Evolutionary conservation across 2,113 vertebrate species (phyloP).

Genomic region (Macrotus californicus): DNA sequence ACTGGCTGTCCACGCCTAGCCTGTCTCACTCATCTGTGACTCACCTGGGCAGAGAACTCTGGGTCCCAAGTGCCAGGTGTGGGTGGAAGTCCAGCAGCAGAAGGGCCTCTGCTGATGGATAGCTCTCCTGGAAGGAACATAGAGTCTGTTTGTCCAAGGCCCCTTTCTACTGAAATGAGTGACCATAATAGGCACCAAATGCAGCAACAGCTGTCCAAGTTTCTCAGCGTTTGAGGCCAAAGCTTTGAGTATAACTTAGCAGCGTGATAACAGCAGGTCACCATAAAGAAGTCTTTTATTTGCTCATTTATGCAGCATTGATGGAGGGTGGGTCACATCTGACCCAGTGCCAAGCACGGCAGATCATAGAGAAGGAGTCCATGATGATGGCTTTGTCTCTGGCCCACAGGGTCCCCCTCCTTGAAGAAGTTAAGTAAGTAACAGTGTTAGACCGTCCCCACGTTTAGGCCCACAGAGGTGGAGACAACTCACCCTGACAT

Average conservation of each 20-base stretch:
- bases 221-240: neutral
- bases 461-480: neutral
- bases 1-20: neutral
- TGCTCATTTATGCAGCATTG: neutral
- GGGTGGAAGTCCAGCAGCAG: neutral
- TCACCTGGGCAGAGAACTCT: neutral
- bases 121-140: neutral
- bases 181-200: neutral
- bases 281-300: neutral
- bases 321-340: neutral
- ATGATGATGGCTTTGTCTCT: neutral
- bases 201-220: neutral
- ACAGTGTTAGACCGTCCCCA: too few relatives aligned
- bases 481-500: rapidly evolving
- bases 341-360: neutral
- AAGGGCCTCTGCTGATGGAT: neutral
- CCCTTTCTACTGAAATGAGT: neutral
- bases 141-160: neutral
- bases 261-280: neutral
- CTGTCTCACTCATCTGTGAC: neutral
- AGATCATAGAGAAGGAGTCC: neutral
- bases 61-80: neutral
- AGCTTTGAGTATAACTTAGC: neutral
- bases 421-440: neutral
- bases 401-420: rapidly evolving